A percentile compares a stretch with the other conserved stretches of the same genome.
Evolutionary conservation across 1,140 invertebrate species (phyloP).

Genomic region (Tyrophagus putrescentiae): DNA sequence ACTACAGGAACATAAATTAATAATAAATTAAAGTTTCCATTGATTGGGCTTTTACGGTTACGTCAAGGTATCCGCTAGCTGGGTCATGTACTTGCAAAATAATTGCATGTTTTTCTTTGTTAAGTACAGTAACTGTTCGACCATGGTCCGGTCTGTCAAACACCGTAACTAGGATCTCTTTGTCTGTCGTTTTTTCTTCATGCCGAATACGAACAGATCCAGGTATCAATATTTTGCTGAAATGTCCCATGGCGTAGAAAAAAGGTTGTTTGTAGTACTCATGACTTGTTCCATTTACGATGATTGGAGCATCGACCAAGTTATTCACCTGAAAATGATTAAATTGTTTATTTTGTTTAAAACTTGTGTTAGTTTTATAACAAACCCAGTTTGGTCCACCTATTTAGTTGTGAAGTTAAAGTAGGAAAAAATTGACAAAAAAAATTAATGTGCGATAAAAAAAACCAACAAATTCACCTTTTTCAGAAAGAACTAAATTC

Average conservation of each 20-base stretch:
- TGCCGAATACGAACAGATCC: not conserved
- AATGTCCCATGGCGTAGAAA: conserved; percentile 40
- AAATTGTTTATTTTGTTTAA: too few relatives aligned
- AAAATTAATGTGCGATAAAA: too few relatives aligned
- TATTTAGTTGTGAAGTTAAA: too few relatives aligned
- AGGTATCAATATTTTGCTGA: conserved; percentile 14
- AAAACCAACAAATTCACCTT: too few relatives aligned
- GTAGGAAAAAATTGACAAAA: too few relatives aligned
- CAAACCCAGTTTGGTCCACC: conserved; percentile 63
- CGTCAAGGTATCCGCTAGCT: not conserved
- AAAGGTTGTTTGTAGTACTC: conserved; percentile 43
- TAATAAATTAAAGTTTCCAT: not conserved
- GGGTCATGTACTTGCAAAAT: not conserved
- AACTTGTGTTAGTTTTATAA: too few relatives aligned
- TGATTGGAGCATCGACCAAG: conserved; percentile 57
- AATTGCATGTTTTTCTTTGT: not conserved
- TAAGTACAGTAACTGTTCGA: not conserved
- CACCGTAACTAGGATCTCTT: not conserved
- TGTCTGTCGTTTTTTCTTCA: not conserved
- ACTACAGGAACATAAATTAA: too few relatives aligned
- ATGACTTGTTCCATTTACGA: conserved; percentile 45
- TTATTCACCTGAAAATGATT: too few relatives aligned
- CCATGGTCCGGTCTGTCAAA: not conserved
- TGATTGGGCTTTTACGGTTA: not conserved
- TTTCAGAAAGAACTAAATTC: conserved; percentile 73